phyloP scores from a whole-genome alignment of 2,888 invertebrate species.

The Junonia oenone region DNA sequence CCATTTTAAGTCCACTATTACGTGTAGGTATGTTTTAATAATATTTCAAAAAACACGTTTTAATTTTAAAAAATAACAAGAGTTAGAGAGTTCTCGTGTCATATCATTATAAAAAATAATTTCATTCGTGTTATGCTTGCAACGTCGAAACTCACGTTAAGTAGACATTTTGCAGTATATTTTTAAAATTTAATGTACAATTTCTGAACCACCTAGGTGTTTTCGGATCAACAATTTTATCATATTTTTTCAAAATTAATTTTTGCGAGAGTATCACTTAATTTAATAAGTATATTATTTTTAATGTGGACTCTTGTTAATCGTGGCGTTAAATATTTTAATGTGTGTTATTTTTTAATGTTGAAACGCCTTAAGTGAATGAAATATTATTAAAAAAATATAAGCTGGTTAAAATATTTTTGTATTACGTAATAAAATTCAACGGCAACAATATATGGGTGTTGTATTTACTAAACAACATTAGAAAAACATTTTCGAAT shows the following conservation, averaged over 20 bases:
- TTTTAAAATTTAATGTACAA: neutral
- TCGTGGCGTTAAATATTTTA: no score
- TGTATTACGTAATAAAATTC: no score
- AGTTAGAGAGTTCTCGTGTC: neutral
- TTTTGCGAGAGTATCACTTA: neutral
- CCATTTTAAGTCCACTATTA: no score
- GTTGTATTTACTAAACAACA: no score
- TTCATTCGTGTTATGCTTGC: neutral
- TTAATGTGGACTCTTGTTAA: neutral
- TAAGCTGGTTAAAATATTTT: no score
- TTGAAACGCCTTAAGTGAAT: no score
- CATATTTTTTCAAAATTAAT: neutral
- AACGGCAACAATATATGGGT: no score
- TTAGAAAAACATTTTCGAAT: neutral
- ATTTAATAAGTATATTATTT: neutral
- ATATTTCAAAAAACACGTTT: neutral
- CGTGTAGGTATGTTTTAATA: no score
- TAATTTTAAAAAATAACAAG: neutral
- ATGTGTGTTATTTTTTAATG: no score
- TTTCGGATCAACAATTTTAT: neutral
- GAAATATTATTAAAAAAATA: no score
- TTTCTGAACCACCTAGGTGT: neutral
- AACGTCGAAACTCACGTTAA: neutral
- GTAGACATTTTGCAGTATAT: neutral
- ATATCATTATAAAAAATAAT: conserved; percentile 1